Evolutionary conservation across 2,113 vertebrate genomes (phyloP), one percentile per base, ranked within the genome.

Genomic region (Dissostichus mawsoni): DNA sequence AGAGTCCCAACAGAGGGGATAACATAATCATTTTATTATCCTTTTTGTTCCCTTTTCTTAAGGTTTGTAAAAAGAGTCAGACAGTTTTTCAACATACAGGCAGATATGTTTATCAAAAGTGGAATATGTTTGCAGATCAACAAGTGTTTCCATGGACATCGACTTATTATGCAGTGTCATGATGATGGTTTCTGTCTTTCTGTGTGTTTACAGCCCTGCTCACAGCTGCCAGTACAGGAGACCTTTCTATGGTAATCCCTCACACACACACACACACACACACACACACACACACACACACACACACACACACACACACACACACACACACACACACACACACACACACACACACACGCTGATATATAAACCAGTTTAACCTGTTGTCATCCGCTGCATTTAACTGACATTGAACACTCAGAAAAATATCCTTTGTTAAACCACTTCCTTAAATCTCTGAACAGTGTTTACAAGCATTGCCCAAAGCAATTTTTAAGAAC

Each of bases 191-290:
- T 70, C 3, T 63, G 17, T 41, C 3, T 81, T 11, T 84, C 7
- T 87, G 47, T 89, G 7, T 80, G 41, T 75, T 75, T 20, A 17
- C 87, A 96, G 95, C 76, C 4, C 81, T 96, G 65, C 76, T 96
- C 57, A 87, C 80, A 0, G 94, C 94, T 4, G 94, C 95, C 13
- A 48, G 74, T 7, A 79, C 87, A 0, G 95, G 95, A 17, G 93
- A 95, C 64, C 77, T 96, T 1, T 69, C 87, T 0, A 83, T 66
- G 91, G 92, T 93, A 90, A 69, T 18, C 50, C 41, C 53, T 12
- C 45, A 44, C 1, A 44, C 8, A 61, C 3, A 44, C 52, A 59
- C 48, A 61, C 2, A 3, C 29, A 3, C 29, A 29, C 29, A 3
- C 29, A 2, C 25, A 29, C 29, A 29, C 29, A 3, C 29, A 29